Evolutionary conservation across 1,140 invertebrate species (phyloP), one percentile per base, ranked within the genome.

Genomic region (Bradysia coprophila): DNA sequence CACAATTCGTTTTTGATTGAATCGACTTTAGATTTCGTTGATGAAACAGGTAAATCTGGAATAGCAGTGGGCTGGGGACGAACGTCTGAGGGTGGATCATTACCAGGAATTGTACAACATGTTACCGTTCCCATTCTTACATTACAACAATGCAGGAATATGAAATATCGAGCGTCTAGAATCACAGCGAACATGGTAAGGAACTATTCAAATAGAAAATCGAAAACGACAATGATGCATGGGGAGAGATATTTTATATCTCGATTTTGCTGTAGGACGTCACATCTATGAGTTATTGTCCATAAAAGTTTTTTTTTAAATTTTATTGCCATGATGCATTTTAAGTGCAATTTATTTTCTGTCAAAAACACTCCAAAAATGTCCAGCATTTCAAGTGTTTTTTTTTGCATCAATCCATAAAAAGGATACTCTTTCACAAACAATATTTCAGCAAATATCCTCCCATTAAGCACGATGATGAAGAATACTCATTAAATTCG

Each of bases 111-210:
- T 21, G 77, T 86, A 1, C 81, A 86, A 48, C 82, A 90, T 59
- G 83, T 86, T 1, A 71, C 80, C 51, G 84, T 90, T 9, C 84
- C 84, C 2, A 86, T 90, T 40, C 68, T 87, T 42, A 79, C 75
- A 28, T 68, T 85, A 33, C 58, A 63, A 0, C 80, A 86, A 52
- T 90, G 86, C 51, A 64, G 78, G 28, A 74, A 74, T 37, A 83
- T 81, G 73, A 85, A 87, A 55, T 87, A 87, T 54, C 67, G 76
- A 40, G 76, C 82, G 2, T 73, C 74, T 8, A 67, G 81, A 47
- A 89, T 88, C 43, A 87, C 81, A 13, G 62, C 68, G 41, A 84
- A 82, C 53, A 86, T 86, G 84, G 57, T 74, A 39, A 48, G 46
- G 5, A n/a, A n/a, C 16, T 21, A 9, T 5, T 41, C 9, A 8